Conservation (phyloP, 2,113 vertebrate species). For the Galemys pyrenaicus region DNA sequence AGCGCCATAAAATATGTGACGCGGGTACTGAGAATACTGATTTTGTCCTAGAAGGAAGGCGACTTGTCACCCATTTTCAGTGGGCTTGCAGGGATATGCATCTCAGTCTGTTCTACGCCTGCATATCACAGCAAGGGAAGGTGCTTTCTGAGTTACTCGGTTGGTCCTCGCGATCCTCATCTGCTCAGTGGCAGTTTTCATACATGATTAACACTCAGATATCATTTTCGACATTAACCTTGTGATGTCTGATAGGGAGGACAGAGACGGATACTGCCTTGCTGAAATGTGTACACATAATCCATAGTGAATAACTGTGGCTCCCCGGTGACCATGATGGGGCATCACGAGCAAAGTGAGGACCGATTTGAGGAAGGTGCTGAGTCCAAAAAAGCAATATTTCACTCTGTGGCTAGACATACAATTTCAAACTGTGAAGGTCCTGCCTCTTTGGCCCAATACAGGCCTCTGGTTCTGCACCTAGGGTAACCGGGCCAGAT, state of each 20-base stretch:
- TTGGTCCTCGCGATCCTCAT: background rate
- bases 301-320: slow-evolving; percentile 45
- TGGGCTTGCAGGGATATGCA: background rate
- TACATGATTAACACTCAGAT: slow-evolving; percentile 61
- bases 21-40: background rate
- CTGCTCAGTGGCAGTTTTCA: background rate
- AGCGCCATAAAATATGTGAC: background rate
- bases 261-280: slow-evolving; percentile 69
- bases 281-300: slow-evolving; percentile 36
- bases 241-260: slow-evolving; percentile 68
- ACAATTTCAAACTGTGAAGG: background rate
- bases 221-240: slow-evolving; percentile 66
- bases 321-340: background rate
- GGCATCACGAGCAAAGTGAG: background rate
- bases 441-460: background rate
- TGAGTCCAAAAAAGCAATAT: background rate
- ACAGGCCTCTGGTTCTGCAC: background rate
- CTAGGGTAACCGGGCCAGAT: background rate
- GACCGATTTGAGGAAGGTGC: background rate
- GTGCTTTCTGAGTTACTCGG: background rate
- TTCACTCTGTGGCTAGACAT: background rate
- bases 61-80: background rate
- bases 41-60: slow-evolving; percentile 15
- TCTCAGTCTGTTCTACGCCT: background rate
- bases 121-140: background rate